Evolutionary conservation across 1,140 invertebrate species (phyloP).

Genomic region (Bombus waltoni): DNA sequence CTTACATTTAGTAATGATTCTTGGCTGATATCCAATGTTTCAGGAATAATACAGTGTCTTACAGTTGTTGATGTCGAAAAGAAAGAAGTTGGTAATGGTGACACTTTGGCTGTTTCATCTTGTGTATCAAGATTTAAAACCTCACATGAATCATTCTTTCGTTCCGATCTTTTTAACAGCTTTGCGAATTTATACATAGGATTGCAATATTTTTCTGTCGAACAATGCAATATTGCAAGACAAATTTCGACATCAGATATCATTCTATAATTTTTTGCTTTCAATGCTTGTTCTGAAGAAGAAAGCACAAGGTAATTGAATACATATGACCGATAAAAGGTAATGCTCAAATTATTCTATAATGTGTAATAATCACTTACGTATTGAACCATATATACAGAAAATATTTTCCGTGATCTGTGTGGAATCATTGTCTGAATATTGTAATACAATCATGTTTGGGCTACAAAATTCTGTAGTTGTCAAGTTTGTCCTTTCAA

Average conservation of each 20-base stretch:
- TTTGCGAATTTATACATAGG: slow-evolving; percentile 81
- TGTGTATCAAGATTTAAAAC: slow-evolving; percentile 27
- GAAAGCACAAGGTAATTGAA: background rate
- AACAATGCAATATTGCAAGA: slow-evolving; percentile 86
- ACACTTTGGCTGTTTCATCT: background rate
- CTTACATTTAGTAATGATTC: background rate
- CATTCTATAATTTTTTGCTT: slow-evolving; percentile 77
- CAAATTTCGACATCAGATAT: slow-evolving; percentile 87
- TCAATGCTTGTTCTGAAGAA: slow-evolving; percentile 15
- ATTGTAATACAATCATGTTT: slow-evolving; percentile 38
- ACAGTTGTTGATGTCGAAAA: background rate
- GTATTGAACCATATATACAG: slow-evolving; percentile 26
- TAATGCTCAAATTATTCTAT: background rate
- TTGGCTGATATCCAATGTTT: background rate
- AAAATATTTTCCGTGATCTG: background rate
- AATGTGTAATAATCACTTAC: slow-evolving; percentile 5
- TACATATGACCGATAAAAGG: background rate
- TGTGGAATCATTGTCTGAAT: background rate
- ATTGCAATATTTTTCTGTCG: slow-evolving; percentile 86
- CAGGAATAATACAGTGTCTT: slow-evolving; percentile 15
- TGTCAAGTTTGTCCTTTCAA: background rate
- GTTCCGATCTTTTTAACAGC: background rate
- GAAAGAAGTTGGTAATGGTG: slow-evolving; percentile 5
- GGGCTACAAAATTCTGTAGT: background rate
- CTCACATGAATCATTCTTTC: background rate